Percentiles rank a stretch among this genome's conserved stretches.
phyloP scores from a whole-genome alignment of 1,140 invertebrate genomes.

The Lamellibrachia luymesi region DNA sequence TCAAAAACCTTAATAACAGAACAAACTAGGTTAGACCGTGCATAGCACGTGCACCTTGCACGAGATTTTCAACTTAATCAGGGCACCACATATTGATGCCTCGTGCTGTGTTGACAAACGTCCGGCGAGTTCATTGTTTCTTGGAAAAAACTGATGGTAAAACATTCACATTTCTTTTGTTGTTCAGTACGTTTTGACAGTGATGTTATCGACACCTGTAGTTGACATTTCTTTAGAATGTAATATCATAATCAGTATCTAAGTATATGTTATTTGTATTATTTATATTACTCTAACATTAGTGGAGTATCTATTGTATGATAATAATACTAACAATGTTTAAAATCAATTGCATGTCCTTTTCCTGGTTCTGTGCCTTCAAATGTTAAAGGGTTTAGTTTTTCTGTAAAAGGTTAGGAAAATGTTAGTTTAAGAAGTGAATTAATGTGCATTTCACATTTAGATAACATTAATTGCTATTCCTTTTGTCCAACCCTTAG shows the following conservation, averaged over 20 bases:
- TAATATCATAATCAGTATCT: neutral
- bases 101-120: too few relatives aligned
- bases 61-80: too few relatives aligned
- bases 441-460: neutral
- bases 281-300: neutral
- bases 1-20: too few relatives aligned
- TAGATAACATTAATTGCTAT: neutral
- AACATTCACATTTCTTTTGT: too few relatives aligned
- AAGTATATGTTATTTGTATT: neutral
- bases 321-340: neutral
- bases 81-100: too few relatives aligned
- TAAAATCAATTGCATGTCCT: neutral
- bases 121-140: too few relatives aligned
- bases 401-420: neutral
- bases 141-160: too few relatives aligned
- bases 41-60: too few relatives aligned
- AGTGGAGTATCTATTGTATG: conserved; percentile 21
- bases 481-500: neutral
- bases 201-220: conserved; percentile 19
- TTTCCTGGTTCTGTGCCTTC: neutral
- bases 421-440: neutral
- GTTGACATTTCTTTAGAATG: conserved; percentile 25
- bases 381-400: neutral
- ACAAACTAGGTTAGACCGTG: too few relatives aligned
- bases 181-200: neutral